Base-by-base conservation (phyloP, 2,888 invertebrate species). In the Thalpophila matura region DNA sequence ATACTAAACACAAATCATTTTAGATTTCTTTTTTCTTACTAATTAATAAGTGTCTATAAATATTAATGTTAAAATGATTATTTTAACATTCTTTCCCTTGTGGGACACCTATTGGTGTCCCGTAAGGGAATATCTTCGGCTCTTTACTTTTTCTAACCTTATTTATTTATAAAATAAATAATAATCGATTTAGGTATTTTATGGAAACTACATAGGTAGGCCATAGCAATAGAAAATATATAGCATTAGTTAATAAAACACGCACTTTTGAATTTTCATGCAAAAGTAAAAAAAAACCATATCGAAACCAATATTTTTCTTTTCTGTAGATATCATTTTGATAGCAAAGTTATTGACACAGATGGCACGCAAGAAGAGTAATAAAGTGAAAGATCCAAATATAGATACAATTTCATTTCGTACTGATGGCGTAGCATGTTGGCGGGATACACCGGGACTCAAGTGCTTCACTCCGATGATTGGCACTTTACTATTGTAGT, bases 381-480 rank as follows among this genome's bases (percentile, higher is more conserved):
- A 20, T 29, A 67, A n/a, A 47, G 40, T 29, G n/a, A 2, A 29
- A 7, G 20, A 29, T 67, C 35, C 37, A 37, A 14, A 46, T 38
- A 45, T 57, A 57, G 46, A 59, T 12, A 35, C 29, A 22, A 14
- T 42, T 26, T 24, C 12, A 38, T 70, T 1, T 4, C 2, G 6
- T 18, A 20, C 5, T 14, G 29, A 18, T 4, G 4, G 9, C 22
- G 22, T 26, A 51, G 16, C 16, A 18, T 29, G 50, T 46, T 50
- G n/a, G 20, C 7, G 31, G 22, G 9, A 24, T 31, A 46, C n/a
- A 37, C 22, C 5, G 14, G 14, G 20, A 12, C 1, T 45, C 37
- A 14, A 67, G 38, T 18, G 16, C n/a, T 49, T 54, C 42, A 26
- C 38, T 54, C 16, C 16, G 18, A 35, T 33, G 42, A 56, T 55